These are phyloP conservation scores for Trissonchulus sp. DNA, from an alignment of 2,888 invertebrate genomes.

Conservation along the genomic window DNA sequence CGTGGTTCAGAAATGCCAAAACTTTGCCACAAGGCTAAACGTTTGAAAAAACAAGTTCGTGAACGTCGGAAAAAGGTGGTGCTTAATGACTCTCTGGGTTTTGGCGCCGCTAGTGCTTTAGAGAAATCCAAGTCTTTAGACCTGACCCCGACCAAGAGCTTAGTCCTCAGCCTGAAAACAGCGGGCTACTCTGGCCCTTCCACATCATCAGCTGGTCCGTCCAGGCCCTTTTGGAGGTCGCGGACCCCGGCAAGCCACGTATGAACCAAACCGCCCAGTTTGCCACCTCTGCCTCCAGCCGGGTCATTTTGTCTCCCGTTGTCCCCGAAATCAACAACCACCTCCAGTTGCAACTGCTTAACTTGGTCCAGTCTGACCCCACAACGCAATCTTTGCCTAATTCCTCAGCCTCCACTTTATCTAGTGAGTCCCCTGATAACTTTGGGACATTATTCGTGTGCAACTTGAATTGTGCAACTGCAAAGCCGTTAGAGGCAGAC, in stretches of 20 bases:
- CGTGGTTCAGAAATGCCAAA: not conserved
- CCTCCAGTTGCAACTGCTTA: too few relatives aligned
- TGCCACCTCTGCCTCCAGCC: constrained; percentile 10
- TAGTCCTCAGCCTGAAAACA: not conserved
- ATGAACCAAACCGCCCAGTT: not conserved
- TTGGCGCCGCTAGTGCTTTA: not conserved
- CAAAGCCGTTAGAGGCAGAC: not conserved
- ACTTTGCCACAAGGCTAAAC: not conserved
- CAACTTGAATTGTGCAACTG: not conserved
- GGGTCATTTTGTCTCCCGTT: constrained; percentile 5
- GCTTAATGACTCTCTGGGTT: constrained; percentile 12
- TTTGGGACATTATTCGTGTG: not conserved
- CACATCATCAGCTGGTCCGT: not conserved
- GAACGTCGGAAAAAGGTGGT: not conserved
- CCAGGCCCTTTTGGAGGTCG: not conserved
- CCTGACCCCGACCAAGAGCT: not conserved
- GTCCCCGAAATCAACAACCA: not conserved
- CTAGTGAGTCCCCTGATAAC: not conserved
- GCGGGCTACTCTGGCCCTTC: not conserved
- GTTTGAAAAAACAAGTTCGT: not conserved
- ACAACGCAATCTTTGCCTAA: too few relatives aligned
- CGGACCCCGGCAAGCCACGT: not conserved
- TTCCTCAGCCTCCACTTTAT: too few relatives aligned
- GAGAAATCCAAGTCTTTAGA: not conserved
- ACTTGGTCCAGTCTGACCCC: too few relatives aligned